These are phyloP conservation scores for Lysiphlebus fabarum DNA, from an alignment of 1,140 invertebrate species.

Conservation along the genomic window DNA sequence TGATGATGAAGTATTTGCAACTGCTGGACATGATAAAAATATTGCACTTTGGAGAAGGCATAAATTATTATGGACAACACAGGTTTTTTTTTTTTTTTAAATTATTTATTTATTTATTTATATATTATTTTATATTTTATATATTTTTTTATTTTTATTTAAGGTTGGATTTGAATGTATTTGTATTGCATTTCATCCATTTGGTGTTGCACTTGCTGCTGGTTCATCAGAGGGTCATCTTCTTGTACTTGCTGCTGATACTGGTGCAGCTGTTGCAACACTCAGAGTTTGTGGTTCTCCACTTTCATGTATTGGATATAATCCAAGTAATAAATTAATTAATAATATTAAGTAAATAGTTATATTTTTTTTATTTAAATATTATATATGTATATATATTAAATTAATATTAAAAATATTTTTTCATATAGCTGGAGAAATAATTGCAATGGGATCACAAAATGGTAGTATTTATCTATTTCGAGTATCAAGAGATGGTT, in stretches of 20 bases:
- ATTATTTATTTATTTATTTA: slow-evolving; percentile 2
- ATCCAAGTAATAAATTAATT: slow-evolving; percentile 65
- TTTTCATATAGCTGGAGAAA: slow-evolving; percentile 72
- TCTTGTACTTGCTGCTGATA: slow-evolving; percentile 78
- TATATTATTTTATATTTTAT: slow-evolving; percentile 11
- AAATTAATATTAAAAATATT: too few species aligned
- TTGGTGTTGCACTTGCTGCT: slow-evolving; percentile 78
- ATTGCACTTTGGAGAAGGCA: slow-evolving; percentile 86
- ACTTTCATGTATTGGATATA: slow-evolving; percentile 79
- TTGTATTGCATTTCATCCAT: slow-evolving; percentile 82
- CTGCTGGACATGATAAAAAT: slow-evolving; percentile 88
- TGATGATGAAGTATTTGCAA: slow-evolving; percentile 87
- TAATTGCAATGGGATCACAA: slow-evolving; percentile 86
- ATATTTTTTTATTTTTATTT: slow-evolving; percentile 23
- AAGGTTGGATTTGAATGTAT: slow-evolving; percentile 77
- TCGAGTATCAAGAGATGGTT: slow-evolving; percentile 78
- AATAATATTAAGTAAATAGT: slow-evolving; percentile 12
- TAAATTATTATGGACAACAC: slow-evolving; percentile 82
- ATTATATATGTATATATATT: slow-evolving; percentile 10
- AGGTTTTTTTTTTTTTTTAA: slow-evolving; percentile 56
- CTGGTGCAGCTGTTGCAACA: slow-evolving; percentile 77
- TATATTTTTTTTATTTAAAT: slow-evolving; percentile 9
- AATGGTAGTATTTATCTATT: slow-evolving; percentile 84
- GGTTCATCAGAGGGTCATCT: slow-evolving; percentile 87
- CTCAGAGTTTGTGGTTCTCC: slow-evolving; percentile 81